Conservation (phyloP, 2,113 vertebrate genomes). For the Xenopus borealis region DNA sequence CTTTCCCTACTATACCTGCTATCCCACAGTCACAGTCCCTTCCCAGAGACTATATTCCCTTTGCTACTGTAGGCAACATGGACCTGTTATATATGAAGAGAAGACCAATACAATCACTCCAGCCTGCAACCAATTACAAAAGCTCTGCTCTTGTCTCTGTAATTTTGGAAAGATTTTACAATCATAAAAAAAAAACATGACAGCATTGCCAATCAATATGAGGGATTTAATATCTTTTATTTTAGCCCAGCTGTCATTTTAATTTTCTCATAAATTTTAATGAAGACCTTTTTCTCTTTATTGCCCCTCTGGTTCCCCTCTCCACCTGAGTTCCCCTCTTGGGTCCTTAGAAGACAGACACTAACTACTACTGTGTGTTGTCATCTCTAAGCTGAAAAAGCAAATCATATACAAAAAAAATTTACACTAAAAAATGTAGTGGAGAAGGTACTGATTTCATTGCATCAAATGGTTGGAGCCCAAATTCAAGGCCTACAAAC, state of each 20-base stretch:
- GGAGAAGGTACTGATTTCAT: background rate
- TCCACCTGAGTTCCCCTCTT: constrained; percentile 1
- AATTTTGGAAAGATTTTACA: too few species aligned
- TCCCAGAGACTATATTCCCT: too few species aligned
- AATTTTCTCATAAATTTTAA: constrained; percentile 14
- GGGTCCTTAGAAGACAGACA: constrained; percentile 3
- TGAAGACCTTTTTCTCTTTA: background rate
- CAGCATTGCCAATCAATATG: too few species aligned
- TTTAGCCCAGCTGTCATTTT: constrained; percentile 22
- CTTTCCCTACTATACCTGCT: too few species aligned
- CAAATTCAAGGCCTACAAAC: too few species aligned
- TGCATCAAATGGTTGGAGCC: background rate
- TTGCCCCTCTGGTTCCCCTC: background rate
- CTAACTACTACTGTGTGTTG: constrained; percentile 21
- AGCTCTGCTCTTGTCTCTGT: too few species aligned
- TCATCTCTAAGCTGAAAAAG: constrained; percentile 16
- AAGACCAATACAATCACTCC: too few species aligned
- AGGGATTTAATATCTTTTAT: constrained; percentile 26
- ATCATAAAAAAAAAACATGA: too few species aligned
- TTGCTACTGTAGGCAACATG: too few species aligned
- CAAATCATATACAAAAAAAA: background rate
- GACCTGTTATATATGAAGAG: too few species aligned
- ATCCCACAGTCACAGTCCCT: too few species aligned
- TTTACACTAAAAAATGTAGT: background rate
- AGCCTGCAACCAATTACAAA: too few species aligned